Base-by-base conservation (phyloP, 2,113 vertebrate genomes). In the Carlito syrichta region DNA sequence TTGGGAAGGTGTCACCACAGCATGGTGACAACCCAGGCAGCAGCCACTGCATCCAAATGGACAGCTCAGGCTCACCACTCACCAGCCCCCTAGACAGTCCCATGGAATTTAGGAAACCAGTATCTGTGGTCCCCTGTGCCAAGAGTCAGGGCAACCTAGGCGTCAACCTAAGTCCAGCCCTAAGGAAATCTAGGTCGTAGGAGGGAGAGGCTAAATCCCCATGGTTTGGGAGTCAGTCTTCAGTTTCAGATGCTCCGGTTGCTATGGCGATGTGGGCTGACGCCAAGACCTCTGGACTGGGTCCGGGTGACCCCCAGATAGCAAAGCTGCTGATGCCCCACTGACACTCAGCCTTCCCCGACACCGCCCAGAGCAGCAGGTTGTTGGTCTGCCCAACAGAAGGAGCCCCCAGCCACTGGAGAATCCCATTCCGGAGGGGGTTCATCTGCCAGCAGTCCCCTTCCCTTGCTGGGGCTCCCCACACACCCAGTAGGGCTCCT, bases 401-500 rank as follows among this genome's bases (percentile, higher is more conserved):
- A 38, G 16, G 23, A 69, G 14, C 30, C 48, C 32, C 13, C 12
- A 48, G 50, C 35, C 62, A 35, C 45, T 5, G 30, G 32, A 27
- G 35, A 11, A 10, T 5, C 20, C 54, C 13, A 2, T 22, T 38
- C 45, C 9, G 0, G 35, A 63, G 30, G 32, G 30, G 45, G 16
- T 0, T 5, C 7, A 0, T 6, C 13, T 13, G 4, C 16, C 77
- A 27, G 35, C 4, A 17, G 5, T 6, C 25, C 43, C 8, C 10
- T 16, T 25, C 16, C 35, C 12, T 35, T 13, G 1, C 2, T 35
- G 14, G 69, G 6, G 56, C 2, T 76, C 43, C 35, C 52, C 63
- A 22, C 6, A 19, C 2, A 32, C 0, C 68, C 82, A 22, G 30
- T 0, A 48, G 60, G 27, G 20, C 7, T 81, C 50, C 43, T 68